Percentiles rank a stretch among this genome's conserved stretches.
Evolutionary conservation across 2,113 vertebrate species (phyloP).

Genomic region (Hemicordylus capensis): DNA sequence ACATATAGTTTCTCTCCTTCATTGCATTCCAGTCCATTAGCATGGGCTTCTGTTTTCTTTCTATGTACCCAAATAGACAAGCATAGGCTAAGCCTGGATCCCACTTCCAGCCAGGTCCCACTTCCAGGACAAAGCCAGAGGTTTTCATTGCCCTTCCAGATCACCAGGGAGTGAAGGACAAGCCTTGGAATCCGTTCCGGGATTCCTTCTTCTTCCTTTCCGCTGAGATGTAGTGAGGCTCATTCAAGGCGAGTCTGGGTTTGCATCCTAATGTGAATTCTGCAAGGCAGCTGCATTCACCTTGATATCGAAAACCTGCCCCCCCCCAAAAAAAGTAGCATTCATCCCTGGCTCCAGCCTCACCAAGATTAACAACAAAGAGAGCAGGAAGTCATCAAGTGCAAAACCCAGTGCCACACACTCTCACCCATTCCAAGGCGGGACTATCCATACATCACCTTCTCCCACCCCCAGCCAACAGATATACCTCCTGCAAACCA

Average conservation of each 20-base stretch:
- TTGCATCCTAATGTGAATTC: constrained; percentile 24
- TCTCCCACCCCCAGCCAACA: neutral
- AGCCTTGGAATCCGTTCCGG: neutral
- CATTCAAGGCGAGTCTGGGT: neutral
- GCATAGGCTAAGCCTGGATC: too few relatives aligned
- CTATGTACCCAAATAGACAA: neutral
- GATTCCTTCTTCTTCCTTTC: constrained; percentile 1
- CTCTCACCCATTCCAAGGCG: neutral
- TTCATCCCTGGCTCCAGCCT: neutral
- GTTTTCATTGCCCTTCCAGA: neutral
- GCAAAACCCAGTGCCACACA: neutral
- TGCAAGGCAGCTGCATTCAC: neutral
- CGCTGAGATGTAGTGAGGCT: neutral
- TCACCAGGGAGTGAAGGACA: neutral
- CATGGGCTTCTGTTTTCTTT: neutral
- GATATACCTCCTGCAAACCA: neutral
- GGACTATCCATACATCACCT: neutral
- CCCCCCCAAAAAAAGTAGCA: too few relatives aligned
- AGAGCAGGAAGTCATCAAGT: neutral
- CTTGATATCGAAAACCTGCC: neutral
- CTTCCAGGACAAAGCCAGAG: neutral
- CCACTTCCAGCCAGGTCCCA: neutral
- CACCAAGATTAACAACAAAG: constrained; percentile 9
- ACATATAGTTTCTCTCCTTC: neutral
- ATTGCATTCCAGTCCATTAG: neutral